Conservation (phyloP, 2,113 vertebrate species). For the Calypte anna region DNA sequence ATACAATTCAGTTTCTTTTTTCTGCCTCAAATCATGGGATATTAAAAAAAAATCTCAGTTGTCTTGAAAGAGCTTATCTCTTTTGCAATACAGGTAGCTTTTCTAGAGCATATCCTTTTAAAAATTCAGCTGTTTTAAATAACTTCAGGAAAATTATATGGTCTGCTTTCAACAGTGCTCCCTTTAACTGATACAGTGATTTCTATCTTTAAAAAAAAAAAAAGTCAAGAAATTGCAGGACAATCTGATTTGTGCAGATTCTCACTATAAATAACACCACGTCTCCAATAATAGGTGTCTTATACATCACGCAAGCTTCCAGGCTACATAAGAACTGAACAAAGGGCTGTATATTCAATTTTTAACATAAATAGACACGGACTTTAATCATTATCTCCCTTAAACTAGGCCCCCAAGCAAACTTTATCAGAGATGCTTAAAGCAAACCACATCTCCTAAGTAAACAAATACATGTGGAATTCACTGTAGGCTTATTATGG, state of each 20-base stretch:
- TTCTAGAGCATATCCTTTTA: neutral
- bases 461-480: neutral
- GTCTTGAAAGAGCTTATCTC: neutral
- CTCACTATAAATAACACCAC: neutral
- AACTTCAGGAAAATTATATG: neutral
- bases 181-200: neutral
- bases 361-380: neutral
- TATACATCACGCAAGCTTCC: neutral
- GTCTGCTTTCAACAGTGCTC: neutral
- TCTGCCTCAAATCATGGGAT: neutral
- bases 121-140: neutral
- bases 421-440: neutral
- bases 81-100: neutral
- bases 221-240: neutral
- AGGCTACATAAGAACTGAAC: neutral
- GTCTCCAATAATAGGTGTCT: neutral
- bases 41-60: neutral
- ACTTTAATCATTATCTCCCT: neutral
- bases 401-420: neutral
- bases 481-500: neutral
- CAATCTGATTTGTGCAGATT: neutral
- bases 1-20: neutral
- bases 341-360: neutral
- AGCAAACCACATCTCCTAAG: neutral
- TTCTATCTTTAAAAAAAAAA: neutral